Evolutionary conservation across 2,113 vertebrate species (phyloP).

Genomic region (Lagopus muta): DNA sequence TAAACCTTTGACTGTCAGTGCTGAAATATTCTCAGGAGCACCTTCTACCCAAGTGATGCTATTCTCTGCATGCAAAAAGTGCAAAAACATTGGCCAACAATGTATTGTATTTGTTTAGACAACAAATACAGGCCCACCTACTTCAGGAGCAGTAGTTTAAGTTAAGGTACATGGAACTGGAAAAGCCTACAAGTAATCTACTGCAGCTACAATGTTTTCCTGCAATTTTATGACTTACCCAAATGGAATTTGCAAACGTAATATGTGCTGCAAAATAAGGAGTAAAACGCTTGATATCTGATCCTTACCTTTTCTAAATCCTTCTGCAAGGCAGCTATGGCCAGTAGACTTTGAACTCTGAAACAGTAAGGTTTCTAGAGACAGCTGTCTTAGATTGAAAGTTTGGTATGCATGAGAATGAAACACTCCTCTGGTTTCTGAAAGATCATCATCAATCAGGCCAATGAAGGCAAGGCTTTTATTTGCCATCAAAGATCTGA

Average conservation of each 20-base stretch:
- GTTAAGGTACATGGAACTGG: neutral
- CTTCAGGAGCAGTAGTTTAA: neutral
- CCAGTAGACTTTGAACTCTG: neutral
- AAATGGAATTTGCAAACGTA: neutral
- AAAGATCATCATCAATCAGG: neutral
- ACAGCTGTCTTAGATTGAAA: neutral
- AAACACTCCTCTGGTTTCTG: neutral
- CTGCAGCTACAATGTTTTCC: neutral
- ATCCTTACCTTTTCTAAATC: neutral
- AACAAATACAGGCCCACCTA: neutral
- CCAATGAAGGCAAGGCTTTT: neutral
- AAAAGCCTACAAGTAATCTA: neutral
- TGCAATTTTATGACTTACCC: neutral
- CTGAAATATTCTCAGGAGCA: conserved; percentile 1
- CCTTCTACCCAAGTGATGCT: neutral
- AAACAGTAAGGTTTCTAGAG: neutral
- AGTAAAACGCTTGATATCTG: neutral
- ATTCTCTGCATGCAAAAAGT: neutral
- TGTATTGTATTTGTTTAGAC: neutral
- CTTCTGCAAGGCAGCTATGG: neutral
- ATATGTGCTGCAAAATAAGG: neutral
- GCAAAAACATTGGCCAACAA: neutral
- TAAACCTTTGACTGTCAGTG: neutral
- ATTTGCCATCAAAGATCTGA: neutral
- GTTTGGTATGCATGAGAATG: neutral